A percentile compares a stretch with the other conserved stretches of the same genome.
Evolutionary conservation across 2,888 invertebrate species (phyloP).

Genomic region (Rhabditophanes sp.): DNA sequence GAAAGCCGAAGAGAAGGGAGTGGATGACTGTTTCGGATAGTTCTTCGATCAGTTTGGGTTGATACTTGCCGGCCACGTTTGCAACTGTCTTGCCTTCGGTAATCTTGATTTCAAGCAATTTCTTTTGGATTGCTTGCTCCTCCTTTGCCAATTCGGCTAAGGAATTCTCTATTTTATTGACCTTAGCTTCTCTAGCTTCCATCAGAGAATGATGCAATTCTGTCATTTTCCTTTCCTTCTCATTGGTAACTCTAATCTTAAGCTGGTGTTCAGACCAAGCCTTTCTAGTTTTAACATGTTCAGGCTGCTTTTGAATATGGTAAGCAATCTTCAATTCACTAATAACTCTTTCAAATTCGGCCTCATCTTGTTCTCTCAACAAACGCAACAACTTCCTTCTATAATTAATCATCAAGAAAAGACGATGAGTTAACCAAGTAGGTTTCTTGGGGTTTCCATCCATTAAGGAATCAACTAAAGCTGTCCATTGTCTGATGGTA

Average conservation of each 20-base stretch:
- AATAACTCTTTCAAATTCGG: conserved; percentile 21
- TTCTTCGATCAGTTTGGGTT: conserved; percentile 24
- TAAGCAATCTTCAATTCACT: conserved; percentile 34
- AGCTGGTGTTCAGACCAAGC: conserved; percentile 38
- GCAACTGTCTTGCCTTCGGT: conserved; percentile 16
- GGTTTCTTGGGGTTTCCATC: conserved; percentile 25
- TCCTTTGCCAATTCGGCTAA: conserved; percentile 15
- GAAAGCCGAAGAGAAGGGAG: conserved; percentile 26
- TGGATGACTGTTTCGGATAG: conserved; percentile 30
- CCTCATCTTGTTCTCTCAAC: conserved; percentile 20
- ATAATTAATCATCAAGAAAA: conserved; percentile 27
- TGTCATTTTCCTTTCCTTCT: conserved; percentile 31
- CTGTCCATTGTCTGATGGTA: conserved; percentile 38
- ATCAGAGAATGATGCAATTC: conserved; percentile 15
- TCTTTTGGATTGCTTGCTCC: conserved; percentile 7
- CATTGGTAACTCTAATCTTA: conserved; percentile 25
- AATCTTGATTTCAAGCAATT: conserved; percentile 12
- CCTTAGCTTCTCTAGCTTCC: conserved; percentile 14
- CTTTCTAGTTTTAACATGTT: conserved; percentile 20
- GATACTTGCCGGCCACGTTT: conserved; percentile 18
- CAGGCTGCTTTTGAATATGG: conserved; percentile 30
- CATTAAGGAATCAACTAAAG: conserved; percentile 30
- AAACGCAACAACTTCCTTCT: conserved; percentile 26
- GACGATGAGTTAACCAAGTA: conserved; percentile 29
- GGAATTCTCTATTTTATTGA: conserved; percentile 12